Base-by-base conservation (phyloP, 2,888 invertebrate genomes). In the Hetaerina titia region DNA sequence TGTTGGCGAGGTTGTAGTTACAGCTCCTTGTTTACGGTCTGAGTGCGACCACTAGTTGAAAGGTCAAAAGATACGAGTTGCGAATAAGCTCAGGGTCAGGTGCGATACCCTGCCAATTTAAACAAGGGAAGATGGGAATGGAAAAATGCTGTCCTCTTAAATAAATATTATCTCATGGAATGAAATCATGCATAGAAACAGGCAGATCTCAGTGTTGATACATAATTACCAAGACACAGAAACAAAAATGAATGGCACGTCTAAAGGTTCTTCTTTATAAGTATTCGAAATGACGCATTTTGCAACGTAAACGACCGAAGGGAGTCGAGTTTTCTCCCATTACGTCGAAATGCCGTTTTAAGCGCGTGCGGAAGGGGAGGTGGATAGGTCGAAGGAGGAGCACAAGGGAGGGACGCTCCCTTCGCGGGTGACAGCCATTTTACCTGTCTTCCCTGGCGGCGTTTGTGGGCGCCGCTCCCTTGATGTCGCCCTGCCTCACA, bases 391-490 rank as follows among this genome's bases (percentile, higher is more conserved):
- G 22, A 15, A 15, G 69, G 69, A 17, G 60, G 60, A 60, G 60
- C 11, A 60, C 60, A 60, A 45, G 45, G 45, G 45, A 45, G 45
- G 4, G 45, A 45, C 45, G 81, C 31, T 81, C 81, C 25, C 81
- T 81, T 74, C 74, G n/a, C 74, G 25, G 74, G 8, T 25, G 74
- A 25, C 74, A 25, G 74, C 74, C 74, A 74, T 74, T 25, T 74
- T 74, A 81, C 81, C 81, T 81, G 81, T 81, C 81, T 22, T 25
- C 81, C 81, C 69, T n/a, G 19, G 69, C 31, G 81, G 81, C 81
- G 81, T 81, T 81, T 81, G 81, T 81, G 81, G 81, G 81, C 81
- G 81, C 81, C 60, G 60, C 13, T 60, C 31, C 81, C 81, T 81
- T 81, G 81, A 81, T 81, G 81, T 81, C 81, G 31, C 81, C 31